Conservation (phyloP, 2,113 vertebrate genomes). For the Strix uralensis region DNA sequence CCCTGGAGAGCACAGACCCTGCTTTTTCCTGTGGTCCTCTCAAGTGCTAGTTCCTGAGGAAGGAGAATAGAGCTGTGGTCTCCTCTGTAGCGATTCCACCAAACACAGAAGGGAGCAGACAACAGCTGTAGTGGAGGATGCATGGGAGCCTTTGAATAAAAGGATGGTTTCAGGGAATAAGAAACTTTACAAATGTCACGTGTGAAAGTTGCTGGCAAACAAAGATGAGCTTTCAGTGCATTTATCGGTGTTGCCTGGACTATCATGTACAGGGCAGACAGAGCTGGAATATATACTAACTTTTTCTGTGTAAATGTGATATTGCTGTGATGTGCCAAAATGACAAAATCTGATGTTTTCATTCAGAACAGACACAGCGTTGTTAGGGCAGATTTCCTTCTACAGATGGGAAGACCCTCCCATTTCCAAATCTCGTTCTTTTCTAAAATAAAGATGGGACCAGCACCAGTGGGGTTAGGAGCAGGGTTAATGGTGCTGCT, state of each 20-base stretch:
- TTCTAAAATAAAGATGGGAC: background rate
- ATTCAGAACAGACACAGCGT: background rate
- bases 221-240: background rate
- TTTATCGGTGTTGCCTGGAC: conserved; percentile 12
- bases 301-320: background rate
- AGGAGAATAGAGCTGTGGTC: background rate
- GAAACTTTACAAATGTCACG: background rate
- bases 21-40: background rate
- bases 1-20: background rate
- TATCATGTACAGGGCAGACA: conserved; percentile 8
- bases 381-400: background rate
- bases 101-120: background rate
- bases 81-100: background rate
- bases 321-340: background rate
- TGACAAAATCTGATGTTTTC: conserved; percentile 24
- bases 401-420: background rate
- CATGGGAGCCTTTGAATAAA: background rate
- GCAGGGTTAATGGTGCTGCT: background rate
- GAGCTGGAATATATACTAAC: conserved; percentile 25
- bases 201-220: background rate
- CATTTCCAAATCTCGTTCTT: background rate
- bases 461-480: background rate
- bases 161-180: background rate
- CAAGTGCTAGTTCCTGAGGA: background rate
- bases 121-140: background rate